Percentiles rank a stretch among this genome's conserved stretches.
phyloP scores from a whole-genome alignment of 2,797 vertebrate species.

The Gallinago stenura region DNA sequence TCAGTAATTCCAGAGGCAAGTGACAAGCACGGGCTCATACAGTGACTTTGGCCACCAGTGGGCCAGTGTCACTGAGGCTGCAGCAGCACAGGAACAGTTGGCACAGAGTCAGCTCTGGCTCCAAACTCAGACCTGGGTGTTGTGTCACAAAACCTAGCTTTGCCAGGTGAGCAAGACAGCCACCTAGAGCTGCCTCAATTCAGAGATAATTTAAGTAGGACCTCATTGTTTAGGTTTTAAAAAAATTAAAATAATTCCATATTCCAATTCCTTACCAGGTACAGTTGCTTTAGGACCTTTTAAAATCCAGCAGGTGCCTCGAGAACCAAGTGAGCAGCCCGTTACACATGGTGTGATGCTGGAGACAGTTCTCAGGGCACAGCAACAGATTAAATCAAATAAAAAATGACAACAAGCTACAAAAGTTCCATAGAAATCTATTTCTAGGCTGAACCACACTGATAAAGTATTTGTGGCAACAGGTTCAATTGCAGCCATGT shows the following conservation, averaged over 20 bases:
- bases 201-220: not conserved
- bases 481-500: not conserved
- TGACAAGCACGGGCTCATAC: fast-evolving
- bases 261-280: not conserved
- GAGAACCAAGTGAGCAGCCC: not conserved
- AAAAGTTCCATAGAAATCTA: not conserved
- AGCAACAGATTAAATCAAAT: not conserved
- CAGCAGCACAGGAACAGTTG: not conserved
- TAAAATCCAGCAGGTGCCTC: not conserved
- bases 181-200: not conserved
- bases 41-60: not conserved
- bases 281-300: not conserved
- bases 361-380: not conserved
- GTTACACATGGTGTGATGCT: not conserved
- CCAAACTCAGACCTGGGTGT: not conserved
- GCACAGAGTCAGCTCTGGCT: not conserved
- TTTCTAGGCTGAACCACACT: not conserved
- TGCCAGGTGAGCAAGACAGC: not conserved
- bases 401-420: not conserved
- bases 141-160: not conserved
- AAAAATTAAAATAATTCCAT: not conserved
- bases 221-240: not conserved
- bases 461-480: not conserved
- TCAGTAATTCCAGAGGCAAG: not conserved
- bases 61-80: not conserved